Conservation (phyloP, 2,797 vertebrate species). For the Simalia tracyae region DNA sequence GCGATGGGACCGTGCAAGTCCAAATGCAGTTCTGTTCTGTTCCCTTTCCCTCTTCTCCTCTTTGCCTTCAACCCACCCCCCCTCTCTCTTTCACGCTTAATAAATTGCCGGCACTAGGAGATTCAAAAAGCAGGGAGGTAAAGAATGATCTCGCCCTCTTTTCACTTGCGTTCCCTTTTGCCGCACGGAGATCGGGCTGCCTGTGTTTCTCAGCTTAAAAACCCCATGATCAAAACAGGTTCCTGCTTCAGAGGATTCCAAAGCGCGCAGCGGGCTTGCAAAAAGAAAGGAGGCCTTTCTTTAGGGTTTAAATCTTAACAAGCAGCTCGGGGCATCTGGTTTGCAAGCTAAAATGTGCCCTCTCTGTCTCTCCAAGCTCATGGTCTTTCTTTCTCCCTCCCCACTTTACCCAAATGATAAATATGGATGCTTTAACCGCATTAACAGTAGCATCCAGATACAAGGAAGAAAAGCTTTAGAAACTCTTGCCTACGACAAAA, state of each 20-base stretch:
- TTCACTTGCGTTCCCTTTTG: no score
- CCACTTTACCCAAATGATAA: conserved; percentile 34
- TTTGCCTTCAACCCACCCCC: neutral
- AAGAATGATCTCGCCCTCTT: neutral
- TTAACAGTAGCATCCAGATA: conserved; percentile 35
- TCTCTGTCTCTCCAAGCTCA: conserved; percentile 39
- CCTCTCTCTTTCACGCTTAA: neutral
- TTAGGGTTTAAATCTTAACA: conserved; percentile 24
- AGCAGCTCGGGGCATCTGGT: conserved; percentile 45
- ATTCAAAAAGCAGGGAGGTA: neutral
- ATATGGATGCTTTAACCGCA: conserved; percentile 30
- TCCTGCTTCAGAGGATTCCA: conserved; percentile 44
- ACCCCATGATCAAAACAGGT: conserved; percentile 36
- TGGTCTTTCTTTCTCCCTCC: conserved; percentile 53
- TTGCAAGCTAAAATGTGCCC: conserved; percentile 43
- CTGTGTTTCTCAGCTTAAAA: neutral
- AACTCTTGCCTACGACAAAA: conserved; percentile 8
- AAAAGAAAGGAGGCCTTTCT: neutral
- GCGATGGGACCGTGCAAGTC: no score
- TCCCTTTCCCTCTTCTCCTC: no score
- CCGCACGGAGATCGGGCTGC: neutral
- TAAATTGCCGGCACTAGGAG: neutral
- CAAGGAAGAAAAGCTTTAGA: conserved; percentile 48
- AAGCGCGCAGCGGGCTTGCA: neutral
- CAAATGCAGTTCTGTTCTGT: neutral